A percentile compares a stretch with the other conserved stretches of the same genome.
phyloP scores from a whole-genome alignment of 2,888 invertebrate species.

The Eilema sororculum region DNA sequence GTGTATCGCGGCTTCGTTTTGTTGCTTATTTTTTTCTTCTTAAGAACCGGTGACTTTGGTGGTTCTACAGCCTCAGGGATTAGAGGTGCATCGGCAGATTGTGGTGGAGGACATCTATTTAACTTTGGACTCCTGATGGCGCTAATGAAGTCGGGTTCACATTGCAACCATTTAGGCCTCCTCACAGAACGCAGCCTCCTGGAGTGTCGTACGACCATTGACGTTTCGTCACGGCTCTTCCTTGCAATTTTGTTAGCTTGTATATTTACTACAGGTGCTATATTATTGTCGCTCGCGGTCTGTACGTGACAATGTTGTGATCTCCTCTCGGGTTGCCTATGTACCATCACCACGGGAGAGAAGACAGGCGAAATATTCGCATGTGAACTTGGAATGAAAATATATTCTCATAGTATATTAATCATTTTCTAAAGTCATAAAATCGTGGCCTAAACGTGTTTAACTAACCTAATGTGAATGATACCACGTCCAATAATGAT shows the following conservation, averaged over 20 bases:
- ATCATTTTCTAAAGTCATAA: neutral
- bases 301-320: neutral
- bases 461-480: neutral
- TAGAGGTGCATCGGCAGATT: neutral
- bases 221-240: neutral
- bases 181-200: neutral
- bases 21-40: neutral
- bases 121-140: too few species aligned
- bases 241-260: too few species aligned
- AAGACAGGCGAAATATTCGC: neutral
- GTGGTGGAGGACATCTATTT: neutral
- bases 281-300: neutral
- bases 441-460: neutral
- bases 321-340: neutral
- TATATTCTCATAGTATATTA: neutral
- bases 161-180: neutral
- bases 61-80: neutral
- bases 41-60: neutral
- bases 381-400: neutral
- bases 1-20: too few species aligned
- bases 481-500: neutral
- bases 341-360: neutral
- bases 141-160: too few species aligned
- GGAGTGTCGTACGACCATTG: neutral
- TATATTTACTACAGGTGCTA: too few species aligned